Percentiles rank a stretch among this genome's conserved stretches.
These are phyloP conservation scores for Chondrosia reniformis DNA, from an alignment of 37 sponge, comb jelly and placozoan genomes.

Conservation along the genomic window DNA sequence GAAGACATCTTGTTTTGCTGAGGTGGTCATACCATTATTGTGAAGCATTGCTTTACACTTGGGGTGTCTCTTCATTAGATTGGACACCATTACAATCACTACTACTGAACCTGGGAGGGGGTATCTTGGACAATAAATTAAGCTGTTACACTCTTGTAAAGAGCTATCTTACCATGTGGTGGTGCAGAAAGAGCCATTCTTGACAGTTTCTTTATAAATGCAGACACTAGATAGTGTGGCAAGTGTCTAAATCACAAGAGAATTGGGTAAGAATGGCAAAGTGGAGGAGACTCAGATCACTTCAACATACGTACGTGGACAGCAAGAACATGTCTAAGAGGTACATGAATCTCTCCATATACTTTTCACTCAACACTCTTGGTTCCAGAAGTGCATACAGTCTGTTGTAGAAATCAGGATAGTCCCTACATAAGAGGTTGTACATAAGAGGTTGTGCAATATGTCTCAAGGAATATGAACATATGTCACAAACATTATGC, in stretches of 20 bases:
- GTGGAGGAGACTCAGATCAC: neutral
- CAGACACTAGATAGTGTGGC: slow-evolving; percentile 91
- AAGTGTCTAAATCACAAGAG: slow-evolving; percentile 53
- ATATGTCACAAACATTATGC: too few relatives aligned
- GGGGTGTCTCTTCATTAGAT: slow-evolving; percentile 90
- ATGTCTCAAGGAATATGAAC: too few relatives aligned
- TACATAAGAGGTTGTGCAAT: too few relatives aligned
- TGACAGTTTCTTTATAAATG: slow-evolving; percentile 87
- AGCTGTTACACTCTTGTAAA: neutral
- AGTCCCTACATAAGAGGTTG: slow-evolving; percentile 59
- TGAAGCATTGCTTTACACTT: slow-evolving; percentile 85
- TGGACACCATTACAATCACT: slow-evolving; percentile 65
- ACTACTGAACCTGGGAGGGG: slow-evolving; percentile 59
- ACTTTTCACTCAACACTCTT: slow-evolving; percentile 59
- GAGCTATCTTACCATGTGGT: slow-evolving; percentile 51
- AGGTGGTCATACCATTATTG: slow-evolving; percentile 33
- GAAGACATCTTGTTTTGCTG: slow-evolving; percentile 59
- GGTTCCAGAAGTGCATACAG: slow-evolving; percentile 76
- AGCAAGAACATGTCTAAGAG: slow-evolving; percentile 82
- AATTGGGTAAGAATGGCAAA: neutral
- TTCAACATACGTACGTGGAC: slow-evolving; percentile 55
- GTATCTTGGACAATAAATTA: neutral
- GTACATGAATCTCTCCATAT: slow-evolving; percentile 77
- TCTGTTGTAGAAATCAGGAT: slow-evolving; percentile 87
- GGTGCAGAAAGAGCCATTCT: slow-evolving; percentile 80